Evolutionary conservation across 1,140 invertebrate species (phyloP).

Genomic region (Diabrotica virgifera): DNA sequence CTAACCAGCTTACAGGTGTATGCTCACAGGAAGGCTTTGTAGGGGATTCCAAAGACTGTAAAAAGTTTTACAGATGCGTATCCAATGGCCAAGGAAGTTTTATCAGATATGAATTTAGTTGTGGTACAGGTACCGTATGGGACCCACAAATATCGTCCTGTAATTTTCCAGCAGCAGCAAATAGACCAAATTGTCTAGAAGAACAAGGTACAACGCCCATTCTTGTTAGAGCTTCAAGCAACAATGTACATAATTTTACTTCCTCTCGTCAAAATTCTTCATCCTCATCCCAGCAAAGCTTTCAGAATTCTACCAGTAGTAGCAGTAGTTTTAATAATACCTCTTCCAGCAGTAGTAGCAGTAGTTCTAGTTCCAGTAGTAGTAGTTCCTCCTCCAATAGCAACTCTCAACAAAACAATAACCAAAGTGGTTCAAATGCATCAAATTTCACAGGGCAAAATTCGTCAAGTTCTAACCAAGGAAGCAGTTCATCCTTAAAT

Average conservation of each 20-base stretch:
- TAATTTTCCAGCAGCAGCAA: conserved; percentile 58
- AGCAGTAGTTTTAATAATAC: background rate
- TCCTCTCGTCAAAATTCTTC: conserved; percentile 23
- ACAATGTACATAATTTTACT: conserved; percentile 18
- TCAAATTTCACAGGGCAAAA: conserved; percentile 4
- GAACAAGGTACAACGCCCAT: conserved; percentile 15
- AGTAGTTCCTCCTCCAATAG: conserved; percentile 8
- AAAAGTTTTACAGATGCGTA: conserved; percentile 62
- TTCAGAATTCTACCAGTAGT: conserved; percentile 18
- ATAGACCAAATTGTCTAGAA: conserved; percentile 50
- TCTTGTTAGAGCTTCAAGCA: conserved; percentile 24
- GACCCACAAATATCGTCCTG: conserved; percentile 56
- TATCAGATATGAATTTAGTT: conserved; percentile 60
- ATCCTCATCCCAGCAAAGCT: conserved; percentile 23
- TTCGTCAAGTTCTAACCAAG: background rate
- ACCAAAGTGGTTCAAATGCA: conserved; percentile 7
- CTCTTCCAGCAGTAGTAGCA: conserved; percentile 7
- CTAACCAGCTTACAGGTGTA: conserved; percentile 26
- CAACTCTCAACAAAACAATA: background rate
- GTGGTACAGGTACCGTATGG: conserved; percentile 63
- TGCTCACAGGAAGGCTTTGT: conserved; percentile 59
- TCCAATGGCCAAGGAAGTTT: conserved; percentile 48
- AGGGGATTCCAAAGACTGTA: conserved; percentile 57
- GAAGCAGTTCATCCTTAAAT: background rate
- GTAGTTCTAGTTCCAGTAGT: conserved; percentile 8